Evolutionary conservation across 2,797 vertebrate genomes (phyloP), one percentile per base, ranked within the genome.

Genomic region (Hydrolagus colliei): DNA sequence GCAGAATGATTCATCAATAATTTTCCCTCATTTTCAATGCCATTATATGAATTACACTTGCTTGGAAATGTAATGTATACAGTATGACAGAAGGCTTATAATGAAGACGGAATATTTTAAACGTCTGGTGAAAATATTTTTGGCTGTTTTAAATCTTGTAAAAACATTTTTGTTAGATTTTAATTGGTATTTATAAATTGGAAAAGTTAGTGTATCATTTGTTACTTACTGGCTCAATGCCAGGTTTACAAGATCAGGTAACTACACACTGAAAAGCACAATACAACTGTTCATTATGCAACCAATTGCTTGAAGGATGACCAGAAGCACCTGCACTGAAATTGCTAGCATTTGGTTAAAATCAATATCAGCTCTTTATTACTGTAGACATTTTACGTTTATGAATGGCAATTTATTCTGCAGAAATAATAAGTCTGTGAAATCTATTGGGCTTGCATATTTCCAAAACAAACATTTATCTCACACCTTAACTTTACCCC

Each of bases 201-300:
- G 32, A 22, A 32, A 67, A 18, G 71, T 84, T 67, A 71, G 65
- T 84, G 11, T 71, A 71, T 52, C 32, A 71, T 11, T 71, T 71
- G 79, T 84, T 84, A 84, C 22, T 68, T 84, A 41, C 65, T 67
- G 71, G 11, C 65, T 2, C 8, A 68, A 52, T 18, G 79, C n/a
- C 32, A 16, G 22, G 79, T 20, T 67, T 84, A 35, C 35, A 20
- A 67, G 79, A 82, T 67, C 79, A 67, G 61, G 32, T 82, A 71
- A 52, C 41, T 35, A 35, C 6, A 27, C 32, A 3, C 79, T 84
- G 22, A 35, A 84, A 84, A 71, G 63, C 35, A 41, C 52, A 67
- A 84, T 18, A 68, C 63, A 71, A n/a, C 79, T 84, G 79, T 35
- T 84, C 79, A 84, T 84, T 84, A 71, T 84, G 79, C 41, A n/a